Percentiles rank a stretch among this genome's conserved stretches.
phyloP scores from a whole-genome alignment of 2,113 vertebrate genomes.

The Chionis minor region DNA sequence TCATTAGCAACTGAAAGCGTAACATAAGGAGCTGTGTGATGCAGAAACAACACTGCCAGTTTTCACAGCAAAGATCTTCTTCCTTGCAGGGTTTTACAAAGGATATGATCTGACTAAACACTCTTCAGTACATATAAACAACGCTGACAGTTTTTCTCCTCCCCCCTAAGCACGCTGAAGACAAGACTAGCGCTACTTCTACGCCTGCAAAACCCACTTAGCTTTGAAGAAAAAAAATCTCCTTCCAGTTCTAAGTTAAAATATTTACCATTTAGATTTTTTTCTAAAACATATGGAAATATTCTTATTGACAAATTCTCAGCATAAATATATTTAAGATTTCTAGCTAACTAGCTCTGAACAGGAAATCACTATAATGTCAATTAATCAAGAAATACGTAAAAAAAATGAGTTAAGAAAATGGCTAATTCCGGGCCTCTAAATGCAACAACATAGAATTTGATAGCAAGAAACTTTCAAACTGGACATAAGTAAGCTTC shows the following conservation, averaged over 20 bases:
- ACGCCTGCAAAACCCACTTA: neutral
- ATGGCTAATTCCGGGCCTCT: neutral
- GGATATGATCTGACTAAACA: neutral
- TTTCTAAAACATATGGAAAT: neutral
- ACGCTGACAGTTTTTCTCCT: neutral
- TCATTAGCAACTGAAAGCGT: neutral
- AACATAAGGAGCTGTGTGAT: neutral
- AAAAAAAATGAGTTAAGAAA: neutral
- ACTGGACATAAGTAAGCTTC: neutral
- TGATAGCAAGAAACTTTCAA: neutral
- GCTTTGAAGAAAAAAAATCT: neutral
- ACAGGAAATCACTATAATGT: neutral
- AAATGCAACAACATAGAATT: neutral
- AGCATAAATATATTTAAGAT: neutral
- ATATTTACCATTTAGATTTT: neutral
- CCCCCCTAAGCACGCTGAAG: neutral
- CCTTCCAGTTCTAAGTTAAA: neutral
- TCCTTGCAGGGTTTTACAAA: neutral
- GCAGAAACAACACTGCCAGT: neutral
- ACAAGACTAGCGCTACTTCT: neutral
- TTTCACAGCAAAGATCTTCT: neutral
- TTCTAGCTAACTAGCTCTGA: neutral
- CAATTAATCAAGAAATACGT: neutral
- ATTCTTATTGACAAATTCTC: neutral
- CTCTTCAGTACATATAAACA: neutral